Percentiles rank a stretch among this genome's conserved stretches.
Conservation (phyloP, 2,888 invertebrate genomes). For the Gerris lacustris region DNA sequence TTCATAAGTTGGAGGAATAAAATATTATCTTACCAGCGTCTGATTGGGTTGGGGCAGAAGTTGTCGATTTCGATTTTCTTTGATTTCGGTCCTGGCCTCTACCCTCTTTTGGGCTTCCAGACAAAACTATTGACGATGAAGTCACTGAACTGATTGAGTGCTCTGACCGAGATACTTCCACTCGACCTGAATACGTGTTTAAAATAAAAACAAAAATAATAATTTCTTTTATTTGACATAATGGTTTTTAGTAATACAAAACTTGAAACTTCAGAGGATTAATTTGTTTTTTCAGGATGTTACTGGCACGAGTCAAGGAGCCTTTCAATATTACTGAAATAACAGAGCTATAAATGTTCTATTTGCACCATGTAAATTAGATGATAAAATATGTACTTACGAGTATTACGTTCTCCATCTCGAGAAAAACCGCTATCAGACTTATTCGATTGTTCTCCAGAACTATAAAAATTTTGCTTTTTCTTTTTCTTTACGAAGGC, state of each 20-base stretch:
- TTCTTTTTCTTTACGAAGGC: neutral
- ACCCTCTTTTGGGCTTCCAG: slow-evolving; percentile 19
- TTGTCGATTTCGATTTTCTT: neutral
- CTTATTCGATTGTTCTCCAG: neutral
- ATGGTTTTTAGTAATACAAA: too few species aligned
- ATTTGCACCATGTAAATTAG: too few species aligned
- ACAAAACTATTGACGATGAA: slow-evolving; percentile 27
- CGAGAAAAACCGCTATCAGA: neutral
- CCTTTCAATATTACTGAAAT: too few species aligned
- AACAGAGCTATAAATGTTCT: too few species aligned
- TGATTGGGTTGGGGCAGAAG: neutral
- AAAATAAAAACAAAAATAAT: too few species aligned
- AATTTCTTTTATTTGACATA: too few species aligned
- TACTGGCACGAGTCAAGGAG: too few species aligned
- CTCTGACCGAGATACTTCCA: slow-evolving; percentile 27
- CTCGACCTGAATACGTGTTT: slow-evolving; percentile 22
- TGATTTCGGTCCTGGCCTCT: neutral
- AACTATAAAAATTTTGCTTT: neutral
- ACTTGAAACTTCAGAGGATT: too few species aligned
- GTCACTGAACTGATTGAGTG: slow-evolving; percentile 27
- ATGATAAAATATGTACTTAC: neutral
- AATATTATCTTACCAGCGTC: neutral
- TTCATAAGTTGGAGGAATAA: too few species aligned
- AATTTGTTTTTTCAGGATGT: too few species aligned
- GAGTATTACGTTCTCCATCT: neutral